phyloP scores from a whole-genome alignment of 2,888 invertebrate genomes.

The Drosophila greeni region DNA sequence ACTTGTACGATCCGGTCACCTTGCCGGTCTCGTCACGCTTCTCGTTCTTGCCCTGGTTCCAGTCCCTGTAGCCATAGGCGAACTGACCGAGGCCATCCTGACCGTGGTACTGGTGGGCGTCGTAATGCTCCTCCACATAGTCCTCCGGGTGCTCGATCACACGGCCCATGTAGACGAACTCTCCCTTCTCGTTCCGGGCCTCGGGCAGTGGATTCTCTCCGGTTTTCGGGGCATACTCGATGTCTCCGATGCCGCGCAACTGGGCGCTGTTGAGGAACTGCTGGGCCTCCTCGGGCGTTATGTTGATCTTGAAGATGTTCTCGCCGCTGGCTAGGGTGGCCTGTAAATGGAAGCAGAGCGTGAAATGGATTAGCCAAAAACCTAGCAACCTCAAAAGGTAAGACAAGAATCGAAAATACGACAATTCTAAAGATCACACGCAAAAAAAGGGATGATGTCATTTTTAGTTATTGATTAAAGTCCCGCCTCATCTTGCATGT shows the following conservation, averaged over 20 bases:
- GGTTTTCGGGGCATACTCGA: slow-evolving; percentile 81
- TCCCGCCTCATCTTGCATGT: slow-evolving; percentile 21
- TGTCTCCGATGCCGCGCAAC: slow-evolving; percentile 78
- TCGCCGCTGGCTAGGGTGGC: slow-evolving; percentile 72
- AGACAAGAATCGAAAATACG: neutral
- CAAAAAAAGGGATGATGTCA: slow-evolving; percentile 57
- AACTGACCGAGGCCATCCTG: slow-evolving; percentile 86
- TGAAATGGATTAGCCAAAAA: slow-evolving; percentile 11
- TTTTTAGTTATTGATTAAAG: slow-evolving; percentile 31
- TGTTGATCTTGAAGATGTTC: slow-evolving; percentile 80
- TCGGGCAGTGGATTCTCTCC: slow-evolving; percentile 80
- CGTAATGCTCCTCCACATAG: slow-evolving; percentile 85
- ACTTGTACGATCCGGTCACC: slow-evolving; percentile 86
- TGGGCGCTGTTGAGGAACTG: slow-evolving; percentile 77
- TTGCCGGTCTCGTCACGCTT: slow-evolving; percentile 84
- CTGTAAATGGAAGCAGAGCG: slow-evolving; percentile 39
- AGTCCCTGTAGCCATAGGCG: slow-evolving; percentile 86
- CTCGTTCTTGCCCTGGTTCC: slow-evolving; percentile 87
- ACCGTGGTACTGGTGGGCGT: slow-evolving; percentile 86
- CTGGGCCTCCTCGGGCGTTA: slow-evolving; percentile 81
- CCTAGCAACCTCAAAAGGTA: neutral
- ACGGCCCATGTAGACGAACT: slow-evolving; percentile 80
- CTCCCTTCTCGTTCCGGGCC: slow-evolving; percentile 75
- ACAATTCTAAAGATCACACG: slow-evolving; percentile 24
- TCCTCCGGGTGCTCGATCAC: slow-evolving; percentile 83